These are phyloP conservation scores for Rhinichthys osculus DNA, from an alignment of 2,797 vertebrate species.

Conservation along the genomic window DNA sequence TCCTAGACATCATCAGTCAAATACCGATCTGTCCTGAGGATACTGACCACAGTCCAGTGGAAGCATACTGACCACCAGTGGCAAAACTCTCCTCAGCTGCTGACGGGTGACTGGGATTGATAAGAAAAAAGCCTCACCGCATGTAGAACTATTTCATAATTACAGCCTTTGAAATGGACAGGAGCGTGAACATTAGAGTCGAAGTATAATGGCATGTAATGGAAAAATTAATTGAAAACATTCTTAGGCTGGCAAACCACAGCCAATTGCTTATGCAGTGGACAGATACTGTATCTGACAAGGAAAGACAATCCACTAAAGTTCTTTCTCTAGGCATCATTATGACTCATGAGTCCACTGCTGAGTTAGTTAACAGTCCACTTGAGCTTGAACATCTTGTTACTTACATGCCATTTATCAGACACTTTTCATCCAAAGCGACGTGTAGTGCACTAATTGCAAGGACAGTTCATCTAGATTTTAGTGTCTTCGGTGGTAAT, in stretches of 20 bases:
- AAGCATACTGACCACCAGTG: background rate
- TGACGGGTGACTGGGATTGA: background rate
- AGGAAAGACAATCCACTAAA: constrained; percentile 12
- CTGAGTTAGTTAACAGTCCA: constrained; percentile 37
- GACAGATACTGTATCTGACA: constrained; percentile 22
- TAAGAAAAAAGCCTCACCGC: background rate
- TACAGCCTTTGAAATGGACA: background rate
- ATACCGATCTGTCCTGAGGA: constrained; percentile 10
- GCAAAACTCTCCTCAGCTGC: background rate
- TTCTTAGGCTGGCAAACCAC: background rate
- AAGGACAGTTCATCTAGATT: constrained; percentile 23
- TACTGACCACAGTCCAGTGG: background rate
- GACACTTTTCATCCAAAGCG: constrained; percentile 17
- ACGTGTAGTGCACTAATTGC: background rate
- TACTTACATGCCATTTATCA: constrained; percentile 29
- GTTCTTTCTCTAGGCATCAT: constrained; percentile 29
- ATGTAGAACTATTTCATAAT: constrained; percentile 4
- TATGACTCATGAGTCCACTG: constrained; percentile 21
- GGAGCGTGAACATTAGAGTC: background rate
- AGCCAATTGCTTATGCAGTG: background rate
- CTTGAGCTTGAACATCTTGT: constrained; percentile 40
- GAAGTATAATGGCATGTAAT: constrained; percentile 7
- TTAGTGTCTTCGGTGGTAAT: constrained; percentile 15
- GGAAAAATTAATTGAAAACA: constrained; percentile 7
- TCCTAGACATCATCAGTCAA: constrained; percentile 13